Evolutionary conservation across 2,888 invertebrate species (phyloP).

Genomic region (Phaonia tiefii): DNA sequence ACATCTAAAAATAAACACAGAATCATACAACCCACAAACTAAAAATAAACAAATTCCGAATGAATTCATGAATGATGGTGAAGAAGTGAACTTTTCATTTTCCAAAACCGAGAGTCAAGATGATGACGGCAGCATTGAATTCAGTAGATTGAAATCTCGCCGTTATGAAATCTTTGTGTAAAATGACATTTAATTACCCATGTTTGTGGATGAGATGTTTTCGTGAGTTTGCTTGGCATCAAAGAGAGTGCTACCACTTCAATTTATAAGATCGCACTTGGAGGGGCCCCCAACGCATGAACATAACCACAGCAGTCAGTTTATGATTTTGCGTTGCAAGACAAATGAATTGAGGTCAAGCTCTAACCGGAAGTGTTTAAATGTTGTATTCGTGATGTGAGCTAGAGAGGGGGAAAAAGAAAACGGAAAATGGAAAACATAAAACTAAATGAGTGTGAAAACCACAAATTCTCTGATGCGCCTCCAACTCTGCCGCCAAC

Average conservation of each 20-base stretch:
- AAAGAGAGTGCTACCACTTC: neutral
- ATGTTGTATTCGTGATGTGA: neutral
- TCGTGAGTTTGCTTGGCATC: too few species aligned
- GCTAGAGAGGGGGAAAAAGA: too few species aligned
- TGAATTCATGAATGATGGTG: neutral
- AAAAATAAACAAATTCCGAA: neutral
- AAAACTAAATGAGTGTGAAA: too few species aligned
- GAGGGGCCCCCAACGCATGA: too few species aligned
- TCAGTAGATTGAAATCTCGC: too few species aligned
- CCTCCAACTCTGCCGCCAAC: too few species aligned
- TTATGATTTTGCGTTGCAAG: neutral
- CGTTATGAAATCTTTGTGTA: neutral
- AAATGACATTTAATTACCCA: too few species aligned
- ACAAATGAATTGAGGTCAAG: neutral
- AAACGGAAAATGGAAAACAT: neutral
- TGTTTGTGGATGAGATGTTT: too few species aligned
- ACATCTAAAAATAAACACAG: conserved; percentile 16
- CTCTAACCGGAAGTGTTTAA: neutral
- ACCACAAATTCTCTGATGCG: too few species aligned
- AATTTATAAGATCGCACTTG: neutral
- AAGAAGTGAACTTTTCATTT: neutral
- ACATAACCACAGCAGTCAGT: neutral
- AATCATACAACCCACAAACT: neutral
- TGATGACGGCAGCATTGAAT: too few species aligned
- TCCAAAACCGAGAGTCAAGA: neutral